Evolutionary conservation across 2,797 vertebrate species (phyloP).

Genomic region (Phoebastria nigripes): DNA sequence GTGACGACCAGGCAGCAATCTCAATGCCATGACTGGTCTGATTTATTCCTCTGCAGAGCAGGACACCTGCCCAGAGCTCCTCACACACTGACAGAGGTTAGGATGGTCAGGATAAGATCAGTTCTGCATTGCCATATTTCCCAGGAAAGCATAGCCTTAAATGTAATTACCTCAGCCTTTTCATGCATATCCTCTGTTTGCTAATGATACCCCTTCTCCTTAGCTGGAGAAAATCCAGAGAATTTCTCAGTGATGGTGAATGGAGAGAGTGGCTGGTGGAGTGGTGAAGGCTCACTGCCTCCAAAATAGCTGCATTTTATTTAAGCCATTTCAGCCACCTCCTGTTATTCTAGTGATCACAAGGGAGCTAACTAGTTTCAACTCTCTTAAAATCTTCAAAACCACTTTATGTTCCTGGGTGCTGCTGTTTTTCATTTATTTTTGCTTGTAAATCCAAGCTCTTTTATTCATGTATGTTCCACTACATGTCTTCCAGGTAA

Average conservation of each 20-base stretch:
- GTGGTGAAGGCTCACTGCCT: neutral
- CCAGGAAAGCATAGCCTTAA: neutral
- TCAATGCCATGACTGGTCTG: neutral
- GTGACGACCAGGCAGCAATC: neutral
- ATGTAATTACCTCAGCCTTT: neutral
- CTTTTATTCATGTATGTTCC: neutral
- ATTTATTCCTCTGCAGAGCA: neutral
- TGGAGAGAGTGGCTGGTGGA: neutral
- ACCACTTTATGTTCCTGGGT: neutral
- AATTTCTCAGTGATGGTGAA: neutral
- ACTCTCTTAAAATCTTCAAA: neutral
- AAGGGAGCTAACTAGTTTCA: neutral
- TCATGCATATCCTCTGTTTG: neutral
- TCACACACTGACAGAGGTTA: neutral
- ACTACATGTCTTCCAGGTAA: neutral
- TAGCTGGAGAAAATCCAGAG: neutral
- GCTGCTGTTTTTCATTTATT: neutral
- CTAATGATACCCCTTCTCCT: neutral
- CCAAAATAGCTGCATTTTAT: neutral
- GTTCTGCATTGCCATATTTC: neutral
- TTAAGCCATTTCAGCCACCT: slow-evolving; percentile 4
- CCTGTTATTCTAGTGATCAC: neutral
- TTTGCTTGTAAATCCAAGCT: neutral
- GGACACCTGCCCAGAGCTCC: neutral
- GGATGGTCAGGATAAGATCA: neutral